Base-by-base conservation (phyloP, 2,888 invertebrate species). In the Geotrupes spiniger region DNA sequence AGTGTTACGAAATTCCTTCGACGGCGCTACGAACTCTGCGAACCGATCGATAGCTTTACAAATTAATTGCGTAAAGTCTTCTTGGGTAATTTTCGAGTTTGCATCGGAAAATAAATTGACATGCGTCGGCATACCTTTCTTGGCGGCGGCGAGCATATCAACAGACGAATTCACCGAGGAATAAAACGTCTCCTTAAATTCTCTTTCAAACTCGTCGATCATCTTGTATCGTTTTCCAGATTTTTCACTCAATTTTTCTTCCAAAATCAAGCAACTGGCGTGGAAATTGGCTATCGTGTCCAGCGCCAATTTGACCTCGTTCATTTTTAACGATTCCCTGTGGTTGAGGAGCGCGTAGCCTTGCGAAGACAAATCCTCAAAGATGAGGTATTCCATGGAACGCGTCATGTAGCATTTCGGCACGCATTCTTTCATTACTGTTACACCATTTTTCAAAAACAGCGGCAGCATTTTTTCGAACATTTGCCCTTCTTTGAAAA, bases 401-500 rank as follows among this genome's bases (percentile, higher is more conserved):
- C 64, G 63, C 1, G 60, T 56, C 2, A 68, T 52, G 52, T 68
- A 71, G 53, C 72, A 74, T 11, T 54, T 47, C 1, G 74, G 63
- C 0, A 74, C 64, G 62, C 68, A 67, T 14, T 57, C 56, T 15
- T 53, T 46, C 14, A 63, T 51, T 53, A 40, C 44, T 38, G 43
- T 28, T 14, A 62, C 66, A 56, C n/a, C 57, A 53, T 43, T 57
- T 9, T 61, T 53, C 11, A 68, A 60, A 6, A 80, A 54, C 9
- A 66, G 52, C 0, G 77, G 76, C 41, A 76, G 53, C 10, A 78
- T 61, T 47, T 73, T 59, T 17, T 65, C 63, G 52, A 75, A 80
- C 27, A 79, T 73, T 1, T 57, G 56, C 2, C 72, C 69, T 61
- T 81, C 80, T 33, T 79, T 76, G 15, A 69, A 63, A 51, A 78